phyloP scores from a whole-genome alignment of 2,113 vertebrate genomes.

The Oostethus manadensis region DNA sequence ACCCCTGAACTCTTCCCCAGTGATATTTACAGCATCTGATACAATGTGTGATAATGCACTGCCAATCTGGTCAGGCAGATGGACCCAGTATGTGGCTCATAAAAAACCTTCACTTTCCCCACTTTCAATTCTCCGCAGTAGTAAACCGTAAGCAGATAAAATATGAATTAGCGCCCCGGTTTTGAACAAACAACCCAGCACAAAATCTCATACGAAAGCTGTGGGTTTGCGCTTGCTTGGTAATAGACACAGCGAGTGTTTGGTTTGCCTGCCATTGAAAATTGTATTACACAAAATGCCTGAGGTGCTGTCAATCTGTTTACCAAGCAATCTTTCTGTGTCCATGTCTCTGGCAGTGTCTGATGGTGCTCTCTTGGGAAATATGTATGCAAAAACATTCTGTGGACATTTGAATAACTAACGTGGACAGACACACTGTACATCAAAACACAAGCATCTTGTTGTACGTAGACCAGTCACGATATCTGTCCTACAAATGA shows the following conservation, averaged over 20 bases:
- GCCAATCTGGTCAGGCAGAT: conserved; percentile 72
- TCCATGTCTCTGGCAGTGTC: conserved; percentile 38
- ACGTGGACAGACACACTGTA: conserved; percentile 17
- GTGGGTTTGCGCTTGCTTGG: conserved; percentile 37
- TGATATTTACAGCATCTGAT: conserved; percentile 48
- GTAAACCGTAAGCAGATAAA: conserved; percentile 70
- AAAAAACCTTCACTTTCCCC: conserved; percentile 43
- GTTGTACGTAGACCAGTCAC: too few relatives aligned
- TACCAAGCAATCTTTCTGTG: conserved; percentile 42
- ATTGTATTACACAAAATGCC: conserved; percentile 46
- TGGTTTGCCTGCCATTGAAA: conserved; percentile 41
- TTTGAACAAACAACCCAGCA: conserved; percentile 53
- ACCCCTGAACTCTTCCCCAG: conserved; percentile 22
- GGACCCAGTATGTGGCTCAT: conserved; percentile 63
- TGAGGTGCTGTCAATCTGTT: conserved; percentile 48
- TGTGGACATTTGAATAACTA: conserved; percentile 43
- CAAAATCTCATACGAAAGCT: conserved; percentile 30
- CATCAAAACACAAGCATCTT: conserved; percentile 12
- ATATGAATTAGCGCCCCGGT: conserved; percentile 62
- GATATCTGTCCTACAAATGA: too few relatives aligned
- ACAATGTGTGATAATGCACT: conserved; percentile 53
- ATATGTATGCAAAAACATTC: conserved; percentile 33
- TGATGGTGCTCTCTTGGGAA: conserved; percentile 44
- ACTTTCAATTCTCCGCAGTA: conserved; percentile 66
- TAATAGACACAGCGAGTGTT: conserved; percentile 34